These are phyloP conservation scores for Ctenodactylus gundi DNA, from an alignment of 2,113 vertebrate genomes.

Conservation along the genomic window DNA sequence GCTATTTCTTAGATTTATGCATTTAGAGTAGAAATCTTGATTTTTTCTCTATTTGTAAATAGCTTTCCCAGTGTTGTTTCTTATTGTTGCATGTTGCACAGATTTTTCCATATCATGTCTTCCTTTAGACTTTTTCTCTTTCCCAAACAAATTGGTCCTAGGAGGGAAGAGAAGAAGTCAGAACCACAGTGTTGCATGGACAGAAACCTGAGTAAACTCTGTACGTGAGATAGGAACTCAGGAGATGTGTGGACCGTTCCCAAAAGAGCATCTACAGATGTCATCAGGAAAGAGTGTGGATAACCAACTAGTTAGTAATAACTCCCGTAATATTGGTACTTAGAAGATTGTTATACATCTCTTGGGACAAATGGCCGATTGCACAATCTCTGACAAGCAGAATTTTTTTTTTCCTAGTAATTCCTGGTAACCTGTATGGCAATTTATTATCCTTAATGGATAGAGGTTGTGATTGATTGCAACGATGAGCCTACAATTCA, in stretches of 20 bases:
- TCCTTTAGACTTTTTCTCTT: constrained; percentile 11
- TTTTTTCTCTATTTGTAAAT: neutral
- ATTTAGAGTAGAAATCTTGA: neutral
- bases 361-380: neutral
- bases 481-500: neutral
- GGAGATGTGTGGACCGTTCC: neutral
- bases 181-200: neutral
- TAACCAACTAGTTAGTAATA: neutral
- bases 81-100: neutral
- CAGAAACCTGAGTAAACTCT: neutral
- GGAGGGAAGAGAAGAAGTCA: neutral
- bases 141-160: neutral
- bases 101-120: neutral
- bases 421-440: neutral
- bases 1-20: neutral
- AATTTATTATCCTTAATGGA: neutral
- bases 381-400: neutral
- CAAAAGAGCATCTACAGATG: neutral
- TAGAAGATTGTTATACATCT: neutral
- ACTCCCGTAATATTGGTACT: neutral
- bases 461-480: neutral
- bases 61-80: neutral
- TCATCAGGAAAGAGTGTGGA: neutral
- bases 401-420: neutral
- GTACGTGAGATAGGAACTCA: neutral